Base-by-base conservation (phyloP, 1,140 invertebrate species). In the Tetraneura akinire region DNA sequence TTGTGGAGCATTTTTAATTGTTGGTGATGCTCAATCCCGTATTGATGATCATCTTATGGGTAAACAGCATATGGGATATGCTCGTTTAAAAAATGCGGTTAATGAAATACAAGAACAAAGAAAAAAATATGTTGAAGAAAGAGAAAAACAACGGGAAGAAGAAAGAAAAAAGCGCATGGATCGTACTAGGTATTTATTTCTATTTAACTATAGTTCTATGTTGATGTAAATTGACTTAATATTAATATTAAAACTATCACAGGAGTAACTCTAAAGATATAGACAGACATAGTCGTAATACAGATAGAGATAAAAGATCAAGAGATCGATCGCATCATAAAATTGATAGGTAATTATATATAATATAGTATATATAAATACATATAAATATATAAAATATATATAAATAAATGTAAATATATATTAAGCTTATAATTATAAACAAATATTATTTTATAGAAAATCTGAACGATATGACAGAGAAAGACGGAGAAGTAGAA, bases 31-130 rank as follows among this genome's bases (percentile, higher is more conserved):
- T 3, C 96, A 98, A 85, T 96, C 98, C 84, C 89, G 97, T 82
- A 96, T 98, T 82, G 96, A 98, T 85, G 97, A 99, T 86, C 97
- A 99, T 88, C 87, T 98, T 49, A 96, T 95, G 90, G 97, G 97
- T 5, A 98, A 98, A 88, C 97, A 98, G 85, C 97, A 99, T 88
- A 91, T 97, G 81, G 97, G 97, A 82, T 97, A 92, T 89, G 92
- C 91, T 9, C 88, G 88, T 83, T 86, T 93, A 62, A 89, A 92
- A 81, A 87, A 88, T 73, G 90, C 91, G 81, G 86, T 92, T 11
- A 90, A 92, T 84, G 90, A 91, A 85, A 86, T 88, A 26, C 84
- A 81, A 80, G 84, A 76, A 49, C 47, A 76, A 62, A 81, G 80
- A 8, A 73, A 73, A 21, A 76, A 80, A 29, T 83, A 83, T 29